Evolutionary conservation across 2,797 vertebrate genomes (phyloP).

Genomic region (Glossophaga mutica): DNA sequence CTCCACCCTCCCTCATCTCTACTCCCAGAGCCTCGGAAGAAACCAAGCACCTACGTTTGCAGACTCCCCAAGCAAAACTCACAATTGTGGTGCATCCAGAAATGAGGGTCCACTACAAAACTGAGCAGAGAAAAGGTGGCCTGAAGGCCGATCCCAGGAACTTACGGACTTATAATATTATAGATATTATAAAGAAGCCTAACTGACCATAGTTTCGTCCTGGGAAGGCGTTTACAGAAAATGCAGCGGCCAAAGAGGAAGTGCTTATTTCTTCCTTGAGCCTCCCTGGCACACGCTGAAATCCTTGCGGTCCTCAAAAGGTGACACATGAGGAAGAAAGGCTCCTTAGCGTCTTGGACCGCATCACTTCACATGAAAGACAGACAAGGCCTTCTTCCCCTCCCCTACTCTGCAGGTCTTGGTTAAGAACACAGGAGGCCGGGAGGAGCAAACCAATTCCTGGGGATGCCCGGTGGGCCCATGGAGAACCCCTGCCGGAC

Average conservation of each 20-base stretch:
- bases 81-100: background rate
- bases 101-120: background rate
- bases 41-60: background rate
- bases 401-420: background rate
- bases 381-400: background rate
- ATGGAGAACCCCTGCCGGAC: background rate
- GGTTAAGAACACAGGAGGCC: background rate
- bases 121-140: background rate
- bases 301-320: background rate
- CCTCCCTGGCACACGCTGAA: background rate
- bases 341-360: background rate
- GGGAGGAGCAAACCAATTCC: background rate
- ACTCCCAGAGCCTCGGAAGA: background rate
- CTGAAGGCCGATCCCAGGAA: background rate
- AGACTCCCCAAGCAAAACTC: background rate
- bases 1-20: background rate
- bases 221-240: background rate
- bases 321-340: background rate
- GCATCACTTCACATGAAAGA: background rate
- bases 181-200: background rate
- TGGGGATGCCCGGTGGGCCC: background rate
- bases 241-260: background rate
- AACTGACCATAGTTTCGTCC: background rate
- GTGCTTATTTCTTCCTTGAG: background rate
- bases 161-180: background rate